Evolutionary conservation across 1,140 invertebrate species (phyloP), one percentile per base, ranked within the genome.

Genomic region (Portunus trituberculatus): DNA sequence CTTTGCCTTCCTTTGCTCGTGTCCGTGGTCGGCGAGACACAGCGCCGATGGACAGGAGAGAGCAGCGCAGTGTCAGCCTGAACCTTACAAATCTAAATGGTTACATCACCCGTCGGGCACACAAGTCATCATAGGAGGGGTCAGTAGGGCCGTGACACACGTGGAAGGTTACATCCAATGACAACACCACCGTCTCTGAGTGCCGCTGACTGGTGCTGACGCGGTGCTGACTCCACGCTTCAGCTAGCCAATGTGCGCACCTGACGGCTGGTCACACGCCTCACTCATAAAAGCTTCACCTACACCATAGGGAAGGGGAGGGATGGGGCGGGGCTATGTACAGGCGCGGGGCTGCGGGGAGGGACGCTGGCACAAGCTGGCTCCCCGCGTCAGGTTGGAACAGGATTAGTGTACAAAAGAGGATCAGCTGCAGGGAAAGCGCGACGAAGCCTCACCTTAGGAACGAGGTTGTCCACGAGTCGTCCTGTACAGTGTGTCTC

Each of bases 351-450:
- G n/a, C 12, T 12, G 67, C 67, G 67, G 20, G 67, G 67, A 25
- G 67, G n/a, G 67, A 25, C 12, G 67, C n/a, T 20, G 67, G 67
- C 20, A 76, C n/a, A 25, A 76, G 25, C 67, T 76, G 67, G n/a
- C 67, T 20, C 20, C 67, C 67, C 67, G 20, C n/a, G 67, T n/a
- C 67, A 12, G 12, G 3, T 8, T n/a, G 67, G 20, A 76, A 76
- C 67, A 76, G 25, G 29, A 93, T 93, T 87, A 93, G 83, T 93
- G 83, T 93, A 93, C 45, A 93, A 93, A 76, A 92, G 82, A 46
- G 67, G 67, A 91, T 29, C 86, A 93, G 45, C 45, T 46, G 48
- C n/a, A 86, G 10, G 46, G 46, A 87, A 93, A 87, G 92, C 83
- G 83, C 52, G 92, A 93, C 45, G 82, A 86, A 93, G 90, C 52